These are phyloP conservation scores for Cryptosula pallasiana DNA, from an alignment of 2,888 invertebrate species.

Conservation along the genomic window DNA sequence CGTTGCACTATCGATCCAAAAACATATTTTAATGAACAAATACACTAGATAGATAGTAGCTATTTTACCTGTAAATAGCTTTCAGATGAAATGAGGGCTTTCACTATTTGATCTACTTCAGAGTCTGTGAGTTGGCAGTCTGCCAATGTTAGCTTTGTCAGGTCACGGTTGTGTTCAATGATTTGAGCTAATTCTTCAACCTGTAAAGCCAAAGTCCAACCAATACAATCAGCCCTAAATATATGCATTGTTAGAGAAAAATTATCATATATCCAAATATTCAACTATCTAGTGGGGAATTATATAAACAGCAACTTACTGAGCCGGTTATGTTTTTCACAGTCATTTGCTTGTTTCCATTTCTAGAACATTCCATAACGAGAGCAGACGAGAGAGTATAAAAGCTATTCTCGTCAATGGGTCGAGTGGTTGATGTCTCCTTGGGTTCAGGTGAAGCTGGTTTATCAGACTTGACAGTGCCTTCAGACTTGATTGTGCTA, in stretches of 20 bases:
- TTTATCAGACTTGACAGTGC: not conserved
- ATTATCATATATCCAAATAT: too few relatives aligned
- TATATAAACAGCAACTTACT: too few relatives aligned
- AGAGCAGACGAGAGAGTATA: not conserved
- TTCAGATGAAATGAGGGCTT: not conserved
- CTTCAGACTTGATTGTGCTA: not conserved
- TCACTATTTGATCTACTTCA: not conserved
- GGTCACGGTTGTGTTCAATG: not conserved
- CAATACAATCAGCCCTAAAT: too few relatives aligned
- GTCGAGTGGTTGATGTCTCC: not conserved
- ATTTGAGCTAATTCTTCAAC: not conserved
- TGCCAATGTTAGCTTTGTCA: not conserved
- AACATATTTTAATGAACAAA: too few relatives aligned
- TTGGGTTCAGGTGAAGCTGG: not conserved
- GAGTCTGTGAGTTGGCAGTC: not conserved
- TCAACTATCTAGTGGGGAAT: too few relatives aligned
- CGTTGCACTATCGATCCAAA: too few relatives aligned
- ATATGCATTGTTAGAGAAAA: too few relatives aligned
- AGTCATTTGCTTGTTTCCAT: not conserved
- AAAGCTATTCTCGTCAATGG: not conserved
- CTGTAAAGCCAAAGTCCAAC: too few relatives aligned
- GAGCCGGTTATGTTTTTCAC: not conserved
- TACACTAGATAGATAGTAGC: too few relatives aligned
- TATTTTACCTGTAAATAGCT: not conserved
- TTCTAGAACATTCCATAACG: slow-evolving; percentile 20